These are phyloP conservation scores for Protonibea diacanthus DNA, from an alignment of 2,797 vertebrate genomes.

Conservation along the genomic window DNA sequence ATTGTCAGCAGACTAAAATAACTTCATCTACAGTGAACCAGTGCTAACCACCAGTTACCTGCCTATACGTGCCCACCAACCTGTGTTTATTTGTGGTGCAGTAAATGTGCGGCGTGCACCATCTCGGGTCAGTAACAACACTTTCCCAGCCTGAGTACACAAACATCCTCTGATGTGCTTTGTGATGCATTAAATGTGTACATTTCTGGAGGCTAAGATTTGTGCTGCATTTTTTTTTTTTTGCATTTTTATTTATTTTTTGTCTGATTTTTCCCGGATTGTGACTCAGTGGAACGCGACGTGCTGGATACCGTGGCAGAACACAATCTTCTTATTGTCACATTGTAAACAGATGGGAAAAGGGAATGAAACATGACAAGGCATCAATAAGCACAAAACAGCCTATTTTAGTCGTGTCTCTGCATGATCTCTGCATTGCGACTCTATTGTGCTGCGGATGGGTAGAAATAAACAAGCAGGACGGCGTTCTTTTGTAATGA, in stretches of 20 bases:
- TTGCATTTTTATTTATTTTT: not conserved
- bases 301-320: constrained; percentile 27
- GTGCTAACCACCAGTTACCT: not conserved
- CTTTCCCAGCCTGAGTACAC: not conserved
- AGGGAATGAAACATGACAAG: constrained; percentile 59
- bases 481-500: constrained; percentile 38
- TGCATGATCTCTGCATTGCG: constrained; percentile 45
- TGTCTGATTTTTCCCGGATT: constrained; percentile 40
- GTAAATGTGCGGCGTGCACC: not conserved
- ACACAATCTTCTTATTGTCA: constrained; percentile 56
- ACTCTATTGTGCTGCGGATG: constrained; percentile 50
- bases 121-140: constrained; percentile 19
- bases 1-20: not conserved
- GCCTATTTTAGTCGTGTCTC: constrained; percentile 56
- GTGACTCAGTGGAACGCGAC: constrained; percentile 49
- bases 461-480: constrained; percentile 59
- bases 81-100: not conserved
- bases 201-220: constrained; percentile 58
- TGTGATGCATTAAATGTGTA: constrained; percentile 50
- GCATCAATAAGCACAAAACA: constrained; percentile 59
- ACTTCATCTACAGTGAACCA: not conserved
- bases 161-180: not conserved
- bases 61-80: not conserved
- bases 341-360: constrained; percentile 51
- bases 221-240: constrained; percentile 24